Conservation (phyloP, 2,888 invertebrate species). For the Orthosia gothica region DNA sequence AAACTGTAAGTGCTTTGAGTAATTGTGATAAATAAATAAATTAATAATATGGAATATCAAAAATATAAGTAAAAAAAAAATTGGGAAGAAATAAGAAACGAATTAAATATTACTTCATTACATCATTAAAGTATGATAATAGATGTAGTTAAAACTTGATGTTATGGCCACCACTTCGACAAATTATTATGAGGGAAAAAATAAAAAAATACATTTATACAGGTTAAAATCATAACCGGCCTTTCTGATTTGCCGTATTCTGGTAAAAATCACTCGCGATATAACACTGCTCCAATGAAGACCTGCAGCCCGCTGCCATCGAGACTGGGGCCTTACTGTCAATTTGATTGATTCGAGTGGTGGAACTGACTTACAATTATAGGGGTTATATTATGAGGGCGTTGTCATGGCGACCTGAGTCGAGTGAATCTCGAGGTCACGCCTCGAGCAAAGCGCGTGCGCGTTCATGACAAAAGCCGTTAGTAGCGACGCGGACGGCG, state of each 20-base stretch:
- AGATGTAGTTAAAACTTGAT: neutral
- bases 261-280: neutral
- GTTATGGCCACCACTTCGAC: no score
- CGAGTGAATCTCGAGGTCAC: neutral
- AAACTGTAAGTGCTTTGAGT: no score
- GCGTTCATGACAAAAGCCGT: neutral
- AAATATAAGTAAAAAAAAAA: neutral
- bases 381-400: constrained; percentile 5
- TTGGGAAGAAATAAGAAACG: no score
- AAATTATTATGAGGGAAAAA: no score
- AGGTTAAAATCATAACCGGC: no score
- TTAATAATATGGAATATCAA: no score
- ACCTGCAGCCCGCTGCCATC: neutral
- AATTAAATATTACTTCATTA: neutral
- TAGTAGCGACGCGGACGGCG: neutral
- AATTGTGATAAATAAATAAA: no score
- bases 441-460: neutral
- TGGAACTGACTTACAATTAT: neutral
- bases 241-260: no score
- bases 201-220: no score
- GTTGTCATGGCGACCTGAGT: constrained; percentile 1
- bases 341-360: constrained; percentile 1
- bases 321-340: neutral
- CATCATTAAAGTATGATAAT: neutral
- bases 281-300: neutral